Evolutionary conservation across 2,888 invertebrate species (phyloP).

Genomic region (Tanytarsus gracilentus): DNA sequence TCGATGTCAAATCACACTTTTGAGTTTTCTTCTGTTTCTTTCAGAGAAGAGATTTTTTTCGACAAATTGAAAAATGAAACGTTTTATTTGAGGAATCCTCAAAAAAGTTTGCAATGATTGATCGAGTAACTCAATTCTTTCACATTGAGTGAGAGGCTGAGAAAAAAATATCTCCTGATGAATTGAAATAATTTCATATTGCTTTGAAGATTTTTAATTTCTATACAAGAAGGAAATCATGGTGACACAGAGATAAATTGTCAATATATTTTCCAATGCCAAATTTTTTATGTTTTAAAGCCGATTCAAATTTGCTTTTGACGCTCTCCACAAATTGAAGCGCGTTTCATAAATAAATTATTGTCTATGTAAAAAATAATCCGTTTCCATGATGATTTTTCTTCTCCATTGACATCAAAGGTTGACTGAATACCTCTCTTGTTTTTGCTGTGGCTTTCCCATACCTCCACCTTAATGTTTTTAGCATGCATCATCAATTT

Average conservation of each 20-base stretch:
- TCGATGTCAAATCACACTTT: conserved; percentile 10
- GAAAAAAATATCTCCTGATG: conserved; percentile 15
- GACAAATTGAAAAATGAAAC: conserved; percentile 23
- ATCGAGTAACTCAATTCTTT: not conserved
- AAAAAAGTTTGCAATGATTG: not conserved
- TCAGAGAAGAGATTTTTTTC: conserved; percentile 2
- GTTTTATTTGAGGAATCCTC: conserved; percentile 15
- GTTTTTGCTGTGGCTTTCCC: not conserved
- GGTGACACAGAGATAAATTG: too few relatives aligned
- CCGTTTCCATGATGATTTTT: too few relatives aligned
- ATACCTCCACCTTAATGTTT: not conserved
- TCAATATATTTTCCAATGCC: too few relatives aligned
- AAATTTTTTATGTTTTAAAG: too few relatives aligned
- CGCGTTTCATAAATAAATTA: too few relatives aligned
- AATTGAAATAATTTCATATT: not conserved
- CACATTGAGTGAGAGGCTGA: not conserved
- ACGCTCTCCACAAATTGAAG: too few relatives aligned
- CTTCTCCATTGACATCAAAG: too few relatives aligned
- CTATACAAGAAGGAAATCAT: conserved; percentile 1
- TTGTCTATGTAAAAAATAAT: too few relatives aligned
- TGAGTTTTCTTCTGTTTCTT: conserved; percentile 7
- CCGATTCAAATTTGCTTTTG: too few relatives aligned
- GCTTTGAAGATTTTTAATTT: too few relatives aligned
- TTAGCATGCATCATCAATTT: not conserved
- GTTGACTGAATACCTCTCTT: too few relatives aligned